Evolutionary conservation across 2,888 invertebrate genomes (phyloP).

Genomic region (Cataglyphis cursor): DNA sequence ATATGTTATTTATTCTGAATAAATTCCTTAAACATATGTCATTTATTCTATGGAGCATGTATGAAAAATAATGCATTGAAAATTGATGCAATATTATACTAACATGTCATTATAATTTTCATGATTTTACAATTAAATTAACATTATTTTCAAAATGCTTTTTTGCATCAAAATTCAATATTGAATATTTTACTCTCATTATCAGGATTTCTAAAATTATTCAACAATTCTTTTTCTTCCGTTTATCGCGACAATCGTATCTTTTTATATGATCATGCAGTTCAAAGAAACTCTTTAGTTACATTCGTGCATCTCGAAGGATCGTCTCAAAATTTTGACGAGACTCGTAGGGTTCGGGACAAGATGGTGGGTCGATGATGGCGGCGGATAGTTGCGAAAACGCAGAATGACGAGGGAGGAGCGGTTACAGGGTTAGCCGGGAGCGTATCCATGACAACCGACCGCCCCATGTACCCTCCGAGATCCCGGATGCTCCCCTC

Average conservation of each 20-base stretch:
- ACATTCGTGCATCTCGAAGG: constrained; percentile 12
- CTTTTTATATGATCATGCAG: not conserved
- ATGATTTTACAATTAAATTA: not conserved
- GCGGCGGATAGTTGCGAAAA: constrained; percentile 82
- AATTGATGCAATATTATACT: not conserved
- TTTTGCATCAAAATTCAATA: not conserved
- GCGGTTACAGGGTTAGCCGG: constrained; percentile 84
- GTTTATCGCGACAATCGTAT: not conserved
- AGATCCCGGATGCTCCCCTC: constrained; percentile 84
- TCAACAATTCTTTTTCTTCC: not conserved
- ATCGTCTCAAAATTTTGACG: constrained; percentile 73
- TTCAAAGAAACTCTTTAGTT: constrained; percentile 5
- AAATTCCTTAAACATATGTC: not conserved
- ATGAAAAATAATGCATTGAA: not conserved
- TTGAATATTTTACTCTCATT: constrained; percentile 6
- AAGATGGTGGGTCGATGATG: constrained; percentile 87
- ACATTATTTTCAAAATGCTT: not conserved
- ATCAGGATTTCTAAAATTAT: not conserved
- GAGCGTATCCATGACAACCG: constrained; percentile 86
- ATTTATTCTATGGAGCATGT: not conserved
- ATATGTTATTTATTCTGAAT: not conserved
- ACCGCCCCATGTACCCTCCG: constrained; percentile 84
- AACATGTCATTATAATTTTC: not conserved
- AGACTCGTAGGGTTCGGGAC: constrained; percentile 72
- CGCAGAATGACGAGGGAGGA: constrained; percentile 78